Evolutionary conservation across 2,888 invertebrate species (phyloP).

Genomic region (Agapetus fuscipes): DNA sequence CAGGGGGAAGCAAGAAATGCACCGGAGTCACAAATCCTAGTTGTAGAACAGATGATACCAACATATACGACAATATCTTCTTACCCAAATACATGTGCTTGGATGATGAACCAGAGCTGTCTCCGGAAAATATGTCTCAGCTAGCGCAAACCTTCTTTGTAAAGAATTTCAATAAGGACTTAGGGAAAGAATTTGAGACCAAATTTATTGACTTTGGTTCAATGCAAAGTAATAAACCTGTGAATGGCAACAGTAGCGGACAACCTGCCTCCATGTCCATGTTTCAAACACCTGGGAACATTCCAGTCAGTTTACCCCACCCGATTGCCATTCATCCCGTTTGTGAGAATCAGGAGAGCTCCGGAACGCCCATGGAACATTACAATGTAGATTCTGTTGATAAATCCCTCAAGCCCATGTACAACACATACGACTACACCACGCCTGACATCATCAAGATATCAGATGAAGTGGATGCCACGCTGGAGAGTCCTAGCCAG

Average conservation of each 20-base stretch:
- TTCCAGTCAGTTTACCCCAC: slow-evolving; percentile 7
- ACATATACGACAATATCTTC: slow-evolving; percentile 41
- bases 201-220: slow-evolving; percentile 32
- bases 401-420: slow-evolving; percentile 8
- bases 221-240: slow-evolving; percentile 20
- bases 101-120: slow-evolving; percentile 48
- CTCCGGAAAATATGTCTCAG: slow-evolving; percentile 46
- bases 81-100: slow-evolving; percentile 41
- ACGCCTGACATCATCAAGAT: slow-evolving; percentile 12
- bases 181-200: slow-evolving; percentile 19
- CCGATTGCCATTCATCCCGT: slow-evolving; percentile 10
- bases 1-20: slow-evolving; percentile 45
- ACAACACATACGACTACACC: slow-evolving; percentile 5
- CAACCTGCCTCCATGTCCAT: slow-evolving; percentile 4
- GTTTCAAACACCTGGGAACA: slow-evolving; percentile 11
- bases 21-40: slow-evolving; percentile 29
- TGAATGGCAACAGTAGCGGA: slow-evolving; percentile 31
- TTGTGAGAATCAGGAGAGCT: slow-evolving; percentile 5
- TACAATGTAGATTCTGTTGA: slow-evolving; percentile 8
- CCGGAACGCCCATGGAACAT: slow-evolving; percentile 2
- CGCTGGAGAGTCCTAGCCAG: slow-evolving; percentile 10
- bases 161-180: slow-evolving; percentile 35
- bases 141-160: slow-evolving; percentile 34
- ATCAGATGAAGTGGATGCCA: slow-evolving; percentile 13
- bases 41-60: slow-evolving; percentile 31